Evolutionary conservation across 2,797 vertebrate species (phyloP), one percentile per base, ranked within the genome.

Genomic region (Chloroceryle inda): DNA sequence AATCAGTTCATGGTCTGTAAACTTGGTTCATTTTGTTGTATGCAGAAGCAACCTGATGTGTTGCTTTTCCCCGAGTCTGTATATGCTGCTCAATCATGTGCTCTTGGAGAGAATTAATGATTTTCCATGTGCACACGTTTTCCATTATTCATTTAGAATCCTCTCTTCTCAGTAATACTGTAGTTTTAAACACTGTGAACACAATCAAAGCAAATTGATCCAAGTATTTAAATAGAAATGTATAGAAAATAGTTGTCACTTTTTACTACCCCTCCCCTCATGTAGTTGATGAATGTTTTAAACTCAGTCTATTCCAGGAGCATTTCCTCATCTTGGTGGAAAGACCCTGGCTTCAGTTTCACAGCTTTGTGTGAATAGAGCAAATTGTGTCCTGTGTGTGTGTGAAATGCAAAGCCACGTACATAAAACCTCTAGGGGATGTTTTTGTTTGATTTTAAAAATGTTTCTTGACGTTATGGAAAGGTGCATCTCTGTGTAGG

Each of bases 141-240:
- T 93, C 35, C 33, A 24, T 79, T 79, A 79, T 73, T 86, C 13
- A 42, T 87, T 93, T 82, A 47, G 56, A 63, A 79, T 88, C 29
- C 38, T 75, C 71, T 91, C 7, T 22, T 84, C 13, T 90, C 31
- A 24, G 66, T 76, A 33, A 74, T 59, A 73, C 63, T 68, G 20
- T 37, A 13, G 8, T 31, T 91, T 72, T 49, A 78, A 92, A 59
- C 6, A 22, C 17, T n/a, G 18, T 38, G 40, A 63, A 79, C 0
- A 2, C 1, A 1, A 38, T 69, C 38, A 64, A 58, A 93, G 37
- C 8, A 37, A 85, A 20, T 73, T 9, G 14, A 55, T 91, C 77
- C 33, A 45, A 76, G 35, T 86, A 85, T 80, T 69, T 76, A 62
- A 92, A 83, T 55, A 74, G 4, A 85, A 86, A 52, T 24, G 2